A percentile compares a stretch with the other conserved stretches of the same genome.
Evolutionary conservation across 2,797 vertebrate genomes (phyloP).

Genomic region (Crocodylus rhombifer): DNA sequence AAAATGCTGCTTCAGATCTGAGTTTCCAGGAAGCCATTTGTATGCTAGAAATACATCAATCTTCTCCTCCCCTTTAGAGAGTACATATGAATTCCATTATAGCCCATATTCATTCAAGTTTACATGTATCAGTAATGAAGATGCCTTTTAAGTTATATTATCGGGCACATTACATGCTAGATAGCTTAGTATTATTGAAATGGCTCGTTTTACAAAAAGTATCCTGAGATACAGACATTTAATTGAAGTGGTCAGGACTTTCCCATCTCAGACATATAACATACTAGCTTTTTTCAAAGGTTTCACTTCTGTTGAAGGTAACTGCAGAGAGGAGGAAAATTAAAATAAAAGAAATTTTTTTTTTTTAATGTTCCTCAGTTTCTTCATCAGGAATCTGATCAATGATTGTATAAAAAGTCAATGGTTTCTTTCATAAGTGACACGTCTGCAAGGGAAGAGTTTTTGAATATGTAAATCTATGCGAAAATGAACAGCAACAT

Average conservation of each 20-base stretch:
- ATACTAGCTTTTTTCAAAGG: background rate
- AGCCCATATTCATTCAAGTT: background rate
- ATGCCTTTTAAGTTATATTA: background rate
- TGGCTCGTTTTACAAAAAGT: too few species aligned
- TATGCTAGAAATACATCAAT: too few species aligned
- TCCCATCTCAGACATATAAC: background rate
- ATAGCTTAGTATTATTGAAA: background rate
- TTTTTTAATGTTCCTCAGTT: background rate
- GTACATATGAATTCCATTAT: background rate
- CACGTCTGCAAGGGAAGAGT: background rate
- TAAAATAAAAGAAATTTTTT: background rate
- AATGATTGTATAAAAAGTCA: background rate
- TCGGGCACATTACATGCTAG: background rate
- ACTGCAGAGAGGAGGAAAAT: background rate
- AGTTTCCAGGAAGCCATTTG: too few species aligned
- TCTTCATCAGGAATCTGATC: background rate
- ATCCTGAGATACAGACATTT: background rate
- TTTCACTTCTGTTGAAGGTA: background rate
- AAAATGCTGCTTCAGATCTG: too few species aligned
- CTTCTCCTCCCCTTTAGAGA: too few species aligned
- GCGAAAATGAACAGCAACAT: background rate
- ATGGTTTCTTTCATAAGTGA: background rate
- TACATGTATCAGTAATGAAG: background rate
- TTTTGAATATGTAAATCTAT: conserved; percentile 12
- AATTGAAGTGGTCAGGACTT: background rate